phyloP scores from a whole-genome alignment of 64 coral and sea anemone species.

The Exaiptasia diaphana region DNA sequence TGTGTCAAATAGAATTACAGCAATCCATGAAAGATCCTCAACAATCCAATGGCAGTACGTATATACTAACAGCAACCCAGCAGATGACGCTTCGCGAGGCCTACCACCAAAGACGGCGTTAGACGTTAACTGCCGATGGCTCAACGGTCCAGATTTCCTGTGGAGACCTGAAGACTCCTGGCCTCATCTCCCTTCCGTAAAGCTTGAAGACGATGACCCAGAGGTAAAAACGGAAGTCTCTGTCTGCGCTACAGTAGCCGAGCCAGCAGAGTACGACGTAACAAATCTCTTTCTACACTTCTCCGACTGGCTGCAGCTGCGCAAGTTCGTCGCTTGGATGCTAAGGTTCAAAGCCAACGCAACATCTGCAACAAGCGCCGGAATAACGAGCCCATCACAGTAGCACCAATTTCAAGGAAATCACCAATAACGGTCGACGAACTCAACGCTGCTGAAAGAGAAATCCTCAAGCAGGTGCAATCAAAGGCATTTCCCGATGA shows the following conservation, averaged over 20 bases:
- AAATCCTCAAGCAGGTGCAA: conserved; percentile 5
- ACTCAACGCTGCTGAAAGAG: neutral
- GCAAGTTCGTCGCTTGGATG: conserved; percentile 32
- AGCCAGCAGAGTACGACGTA: neutral
- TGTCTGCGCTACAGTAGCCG: neutral
- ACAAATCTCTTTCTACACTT: neutral
- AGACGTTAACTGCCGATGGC: neutral
- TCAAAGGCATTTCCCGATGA: neutral
- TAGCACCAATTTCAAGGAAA: neutral
- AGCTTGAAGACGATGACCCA: neutral
- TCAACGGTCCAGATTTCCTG: conserved; percentile 29
- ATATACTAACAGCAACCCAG: conserved; percentile 6
- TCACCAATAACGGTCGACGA: conserved; percentile 14
- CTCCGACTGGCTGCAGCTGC: neutral
- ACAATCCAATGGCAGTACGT: conserved; percentile 8
- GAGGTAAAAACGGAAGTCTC: conserved; percentile 5
- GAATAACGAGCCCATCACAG: neutral
- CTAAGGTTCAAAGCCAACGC: neutral
- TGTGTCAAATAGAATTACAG: neutral
- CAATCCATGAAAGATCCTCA: neutral
- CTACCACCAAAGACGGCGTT: neutral
- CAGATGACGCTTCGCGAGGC: conserved; percentile 35
- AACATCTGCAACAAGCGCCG: neutral
- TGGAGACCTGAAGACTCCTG: neutral
- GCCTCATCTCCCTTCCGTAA: neutral